Base-by-base conservation (phyloP, 2,113 vertebrate genomes). In the Triplophysa rosa region DNA sequence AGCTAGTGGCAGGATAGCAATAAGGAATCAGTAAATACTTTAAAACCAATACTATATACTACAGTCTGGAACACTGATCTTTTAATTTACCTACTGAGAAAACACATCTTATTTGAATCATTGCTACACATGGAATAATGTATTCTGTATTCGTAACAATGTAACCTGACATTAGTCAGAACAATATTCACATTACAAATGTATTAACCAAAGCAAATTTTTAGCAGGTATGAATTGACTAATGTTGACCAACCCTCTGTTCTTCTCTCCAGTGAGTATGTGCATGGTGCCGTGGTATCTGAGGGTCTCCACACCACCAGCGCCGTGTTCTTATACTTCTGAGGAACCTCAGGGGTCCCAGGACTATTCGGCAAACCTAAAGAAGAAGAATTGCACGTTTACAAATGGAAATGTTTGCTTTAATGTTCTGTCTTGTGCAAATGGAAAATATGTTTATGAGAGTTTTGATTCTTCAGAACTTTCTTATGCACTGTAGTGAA, bases 261-360 rank as follows among this genome's bases (percentile, higher is more conserved):
- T 83, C 89, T 94, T 80, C 90, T 87, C 87, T 99, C 97, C 91
- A 99, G 86, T 0, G 92, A 95, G 88, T 98, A 99, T 0, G 96
- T 98, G 87, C 97, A 98, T 0, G 97, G 97, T 0, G 96, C 96
- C 84, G 90, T 90, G 23, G 93, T 95, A 71, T 98, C 95, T 0
- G 95, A 94, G 0, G 97, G 95, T 80, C 97, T 98, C 98, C 98
- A 99, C 33, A 99, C 82, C 59, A 99, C 95, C 89, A 99, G 86
- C 0, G 96, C 97, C 0, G 96, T 98, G 90, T 98, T 96, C 86
- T 94, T 95, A 87, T 97, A 98, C 85, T 94, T 96, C 87, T 99
- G 97, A 45, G 97, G 95, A 76, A 98, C 92, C 88, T 99, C 98
- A 0, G 98, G 98, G 2, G 96, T 96, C 8, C 95, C 94, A 0